Base-by-base conservation (phyloP, 2,888 invertebrate species). In the Zele albiditarsus region DNA sequence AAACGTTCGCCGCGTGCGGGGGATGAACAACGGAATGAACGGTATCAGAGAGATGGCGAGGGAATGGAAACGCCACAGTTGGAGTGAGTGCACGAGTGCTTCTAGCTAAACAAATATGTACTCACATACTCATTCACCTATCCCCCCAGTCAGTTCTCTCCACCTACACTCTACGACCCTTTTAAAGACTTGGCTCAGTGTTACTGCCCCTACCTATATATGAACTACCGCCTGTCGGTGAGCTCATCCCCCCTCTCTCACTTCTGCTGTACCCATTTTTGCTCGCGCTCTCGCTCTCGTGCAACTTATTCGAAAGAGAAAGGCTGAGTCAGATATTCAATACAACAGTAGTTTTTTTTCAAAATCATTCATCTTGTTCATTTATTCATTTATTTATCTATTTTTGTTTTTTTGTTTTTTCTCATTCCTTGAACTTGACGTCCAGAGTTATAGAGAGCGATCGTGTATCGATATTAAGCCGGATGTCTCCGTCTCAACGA, bases 31-130 rank as follows among this genome's bases (percentile, higher is more conserved):
- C 28, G 31, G 49, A 69, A 27, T 57, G 31, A 66, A 65, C 68
- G 58, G 70, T 63, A 63, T 70, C 57, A 63, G 63, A 75, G 38
- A 65, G 49, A 53, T 38, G 62, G 73, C 31, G 70, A 75, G 69
- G 73, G 66, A 71, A 69, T 68, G 57, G 71, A 67, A 58, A 42
- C 79, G 78, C 76, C 81, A 81, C 73, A 63, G 76, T 77, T 81
- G 81, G 75, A 81, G 79, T 72, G 80, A 84, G 83, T 77, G 83
- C 82, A 83, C 83, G 83, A 88, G 86, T 86, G 88, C 87, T 88
- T 88, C 88, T 87, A 87, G 84, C 88, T 88, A 86, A 88, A 88
- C 88, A 88, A 88, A 88, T 88, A 88, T 88, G 88, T 88, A 84
- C 88, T 88, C 87, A 85, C 88, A 85, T 86, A 86, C 87, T 88